A percentile compares a stretch with the other conserved stretches of the same genome.
Conservation (phyloP, 1,140 invertebrate genomes). For the Melanaphis sacchari region DNA sequence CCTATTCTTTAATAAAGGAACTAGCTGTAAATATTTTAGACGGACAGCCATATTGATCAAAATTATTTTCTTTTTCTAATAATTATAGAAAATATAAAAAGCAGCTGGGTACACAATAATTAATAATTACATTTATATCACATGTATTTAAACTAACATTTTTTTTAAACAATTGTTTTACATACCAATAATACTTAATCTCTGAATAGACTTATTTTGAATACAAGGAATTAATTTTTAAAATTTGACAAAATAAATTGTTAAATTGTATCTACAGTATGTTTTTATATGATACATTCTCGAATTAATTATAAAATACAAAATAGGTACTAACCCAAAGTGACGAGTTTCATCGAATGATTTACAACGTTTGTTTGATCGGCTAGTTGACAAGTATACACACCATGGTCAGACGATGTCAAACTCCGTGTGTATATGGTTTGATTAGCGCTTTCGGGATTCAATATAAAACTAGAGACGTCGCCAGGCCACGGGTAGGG, state of each 20-base stretch:
- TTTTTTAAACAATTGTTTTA: not conserved
- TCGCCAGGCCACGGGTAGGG: slow-evolving; percentile 77
- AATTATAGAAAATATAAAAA: not conserved
- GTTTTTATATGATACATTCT: not conserved
- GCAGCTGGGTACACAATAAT: not conserved
- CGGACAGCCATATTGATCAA: not conserved
- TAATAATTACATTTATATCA: not conserved
- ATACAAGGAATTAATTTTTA: not conserved
- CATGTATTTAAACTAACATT: not conserved
- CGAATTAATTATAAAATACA: not conserved
- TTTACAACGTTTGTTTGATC: slow-evolving; percentile 73
- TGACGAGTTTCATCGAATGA: slow-evolving; percentile 71
- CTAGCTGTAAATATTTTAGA: not conserved
- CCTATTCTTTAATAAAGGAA: not conserved
- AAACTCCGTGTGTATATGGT: slow-evolving; percentile 76
- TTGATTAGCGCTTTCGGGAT: slow-evolving; percentile 79
- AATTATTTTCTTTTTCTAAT: not conserved
- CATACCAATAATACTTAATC: not conserved
- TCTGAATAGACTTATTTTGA: not conserved
- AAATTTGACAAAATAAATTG: not conserved
- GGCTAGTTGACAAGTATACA: slow-evolving; percentile 75
- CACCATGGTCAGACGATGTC: slow-evolving; percentile 71
- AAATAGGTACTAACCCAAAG: slow-evolving; percentile 69
- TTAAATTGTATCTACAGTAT: too few relatives aligned
- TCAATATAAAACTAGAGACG: slow-evolving; percentile 74